These are phyloP conservation scores for Ruditapes philippinarum DNA, from an alignment of 1,140 invertebrate genomes.

Conservation along the genomic window DNA sequence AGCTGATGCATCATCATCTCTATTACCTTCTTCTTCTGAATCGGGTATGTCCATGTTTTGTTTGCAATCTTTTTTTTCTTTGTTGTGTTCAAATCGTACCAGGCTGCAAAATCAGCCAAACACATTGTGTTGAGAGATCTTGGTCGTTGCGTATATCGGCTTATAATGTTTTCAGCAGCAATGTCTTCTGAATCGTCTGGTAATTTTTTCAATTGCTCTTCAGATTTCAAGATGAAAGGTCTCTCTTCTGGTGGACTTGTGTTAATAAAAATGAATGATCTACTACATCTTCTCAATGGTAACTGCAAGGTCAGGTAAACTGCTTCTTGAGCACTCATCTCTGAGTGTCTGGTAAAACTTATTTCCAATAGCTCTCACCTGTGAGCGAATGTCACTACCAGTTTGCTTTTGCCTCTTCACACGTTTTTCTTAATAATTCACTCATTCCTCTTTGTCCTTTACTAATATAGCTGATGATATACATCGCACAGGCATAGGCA, in stretches of 20 bases:
- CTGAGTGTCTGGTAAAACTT: constrained; percentile 66
- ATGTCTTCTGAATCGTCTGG: constrained; percentile 20
- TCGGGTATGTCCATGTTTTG: constrained; percentile 32
- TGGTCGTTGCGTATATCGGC: constrained; percentile 46
- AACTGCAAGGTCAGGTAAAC: constrained; percentile 65
- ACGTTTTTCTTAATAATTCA: constrained; percentile 41
- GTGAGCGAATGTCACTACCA: constrained; percentile 49
- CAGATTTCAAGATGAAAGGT: constrained; percentile 50
- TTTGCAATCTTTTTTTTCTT: background rate
- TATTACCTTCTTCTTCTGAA: background rate
- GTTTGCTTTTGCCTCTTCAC: constrained; percentile 57
- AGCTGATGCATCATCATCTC: background rate
- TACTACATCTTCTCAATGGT: constrained; percentile 53
- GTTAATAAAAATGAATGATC: constrained; percentile 20
- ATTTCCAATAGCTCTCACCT: constrained; percentile 65
- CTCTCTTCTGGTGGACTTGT: constrained; percentile 26
- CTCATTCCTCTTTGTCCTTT: constrained; percentile 67
- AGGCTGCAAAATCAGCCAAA: constrained; percentile 54
- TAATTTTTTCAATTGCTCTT: constrained; percentile 14
- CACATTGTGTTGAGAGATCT: constrained; percentile 11
- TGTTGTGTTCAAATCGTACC: constrained; percentile 26
- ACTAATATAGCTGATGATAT: constrained; percentile 67
- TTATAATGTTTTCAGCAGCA: constrained; percentile 21
- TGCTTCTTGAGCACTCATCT: constrained; percentile 69
- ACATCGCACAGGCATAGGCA: constrained; percentile 64